Evolutionary conservation across 2,797 vertebrate species (phyloP).

Genomic region (Sciurus vulgaris): DNA sequence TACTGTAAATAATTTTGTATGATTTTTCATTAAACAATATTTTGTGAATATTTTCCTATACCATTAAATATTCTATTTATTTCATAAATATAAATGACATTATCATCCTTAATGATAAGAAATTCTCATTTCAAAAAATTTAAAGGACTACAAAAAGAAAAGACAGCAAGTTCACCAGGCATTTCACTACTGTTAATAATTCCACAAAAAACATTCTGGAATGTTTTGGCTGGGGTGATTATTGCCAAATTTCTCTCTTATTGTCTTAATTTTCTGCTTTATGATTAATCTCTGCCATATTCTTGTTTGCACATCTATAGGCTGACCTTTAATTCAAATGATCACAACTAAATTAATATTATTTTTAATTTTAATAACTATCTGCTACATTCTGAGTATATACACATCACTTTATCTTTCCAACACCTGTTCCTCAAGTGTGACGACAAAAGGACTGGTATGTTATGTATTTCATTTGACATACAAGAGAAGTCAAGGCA

Average conservation of each 20-base stretch:
- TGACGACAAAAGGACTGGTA: background rate
- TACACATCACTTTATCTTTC: conserved; percentile 9
- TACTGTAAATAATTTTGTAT: background rate
- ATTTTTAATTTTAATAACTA: conserved; percentile 23
- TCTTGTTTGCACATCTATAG: background rate
- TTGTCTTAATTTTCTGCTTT: conserved; percentile 54
- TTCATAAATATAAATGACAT: conserved; percentile 12
- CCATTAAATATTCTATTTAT: conserved; percentile 5
- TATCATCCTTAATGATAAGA: conserved; percentile 53
- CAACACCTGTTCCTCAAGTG: background rate
- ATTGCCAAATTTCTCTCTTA: background rate
- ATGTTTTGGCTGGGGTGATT: background rate
- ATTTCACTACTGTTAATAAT: background rate
- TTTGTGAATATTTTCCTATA: conserved; percentile 27
- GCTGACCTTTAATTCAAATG: background rate
- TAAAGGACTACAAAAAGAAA: background rate
- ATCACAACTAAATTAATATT: background rate
- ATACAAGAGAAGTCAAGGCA: background rate
- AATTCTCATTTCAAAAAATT: background rate
- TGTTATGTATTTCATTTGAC: conserved; percentile 48
- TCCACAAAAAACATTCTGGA: conserved; percentile 27
- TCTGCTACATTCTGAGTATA: background rate
- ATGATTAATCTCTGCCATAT: conserved; percentile 14
- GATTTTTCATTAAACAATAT: background rate
- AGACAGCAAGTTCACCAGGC: background rate